Base-by-base conservation (phyloP, 2,113 vertebrate genomes). In the Macheiramphus alcinus region DNA sequence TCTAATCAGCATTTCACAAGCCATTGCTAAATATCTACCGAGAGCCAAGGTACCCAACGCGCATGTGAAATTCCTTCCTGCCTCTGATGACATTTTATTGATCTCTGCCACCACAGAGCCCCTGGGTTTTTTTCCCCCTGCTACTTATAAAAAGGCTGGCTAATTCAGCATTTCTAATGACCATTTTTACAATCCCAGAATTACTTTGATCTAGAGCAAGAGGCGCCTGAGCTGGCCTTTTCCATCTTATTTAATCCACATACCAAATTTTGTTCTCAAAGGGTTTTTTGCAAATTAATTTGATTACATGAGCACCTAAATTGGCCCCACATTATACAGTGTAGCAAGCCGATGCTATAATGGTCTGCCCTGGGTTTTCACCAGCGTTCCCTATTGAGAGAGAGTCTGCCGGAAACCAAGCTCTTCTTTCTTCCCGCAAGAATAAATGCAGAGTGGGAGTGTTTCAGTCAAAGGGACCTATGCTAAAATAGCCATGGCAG, bases 1-100 rank as follows among this genome's bases (percentile, higher is more conserved):
- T 86, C 71, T 58, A 62, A 73, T 80, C 90, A 86, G 85, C 55
- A 43, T 92, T 93, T 86, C 34, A 36, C 83, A 92, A 84, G 72
- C 47, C 58, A 7, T 9, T 65, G 67, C 90, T 90, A 86, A 88
- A 80, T 48, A 90, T 73, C 93, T 88, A 86, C 86, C 2, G 5
- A 83, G 40, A 76, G 71, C 88, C 58, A 65, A 83, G 43, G 86
- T 40, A 85, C 62, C 40, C 71, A 38, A 26, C 0, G 13, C 13
- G 62, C 42, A 18, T 5, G 27, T 66, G 67, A 70, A 90, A 92
- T 58, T 70, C 88, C 90, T 74, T 61, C 88, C 81, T 70, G 78
- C 62, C 62, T 82, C 96, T 76, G 55, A 88, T 56, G 81, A 68
- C 66, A 10, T 19, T 48, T 80, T 12, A 86, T 38, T 94, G 86